These are phyloP conservation scores for Drosophila kohkoa DNA, from an alignment of 1,140 invertebrate genomes.

Conservation along the genomic window DNA sequence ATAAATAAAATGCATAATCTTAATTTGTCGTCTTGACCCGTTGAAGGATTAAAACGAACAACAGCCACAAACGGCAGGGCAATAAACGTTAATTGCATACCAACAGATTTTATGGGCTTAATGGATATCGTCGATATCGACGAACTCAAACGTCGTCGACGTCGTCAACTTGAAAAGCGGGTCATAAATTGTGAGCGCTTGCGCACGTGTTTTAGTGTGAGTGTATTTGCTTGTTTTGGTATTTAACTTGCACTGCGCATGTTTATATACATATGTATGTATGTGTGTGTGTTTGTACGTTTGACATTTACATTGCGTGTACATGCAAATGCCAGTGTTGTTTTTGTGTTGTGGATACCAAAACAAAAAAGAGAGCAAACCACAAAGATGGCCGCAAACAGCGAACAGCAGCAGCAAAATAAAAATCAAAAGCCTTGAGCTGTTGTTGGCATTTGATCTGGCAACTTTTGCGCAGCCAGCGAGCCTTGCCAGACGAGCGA, in stretches of 20 bases:
- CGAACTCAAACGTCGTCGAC: conserved; percentile 39
- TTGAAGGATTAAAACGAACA: conserved; percentile 70
- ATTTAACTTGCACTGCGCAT: background rate
- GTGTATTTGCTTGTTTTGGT: conserved; percentile 42
- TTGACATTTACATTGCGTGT: conserved; percentile 69
- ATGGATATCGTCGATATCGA: conserved; percentile 81
- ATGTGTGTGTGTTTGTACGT: conserved; percentile 30
- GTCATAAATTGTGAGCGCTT: conserved; percentile 71
- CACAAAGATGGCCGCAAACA: conserved; percentile 7
- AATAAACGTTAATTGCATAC: conserved; percentile 83
- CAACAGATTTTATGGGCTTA: conserved; percentile 82
- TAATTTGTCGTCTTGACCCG: conserved; percentile 75
- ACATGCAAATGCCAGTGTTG: conserved; percentile 23
- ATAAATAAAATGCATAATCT: conserved; percentile 76
- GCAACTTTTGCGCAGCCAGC: background rate
- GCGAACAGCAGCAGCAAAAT: background rate
- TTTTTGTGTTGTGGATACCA: conserved; percentile 34
- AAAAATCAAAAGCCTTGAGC: conserved; percentile 20
- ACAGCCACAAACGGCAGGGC: conserved; percentile 40
- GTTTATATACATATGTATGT: background rate
- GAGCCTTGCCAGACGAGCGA: background rate
- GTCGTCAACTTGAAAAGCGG: conserved; percentile 65
- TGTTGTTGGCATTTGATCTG: conserved; percentile 14
- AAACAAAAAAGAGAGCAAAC: conserved; percentile 13
- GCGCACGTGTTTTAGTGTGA: conserved; percentile 51